Conservation (phyloP, 2,888 invertebrate species). For the Cybosia mesomella region DNA sequence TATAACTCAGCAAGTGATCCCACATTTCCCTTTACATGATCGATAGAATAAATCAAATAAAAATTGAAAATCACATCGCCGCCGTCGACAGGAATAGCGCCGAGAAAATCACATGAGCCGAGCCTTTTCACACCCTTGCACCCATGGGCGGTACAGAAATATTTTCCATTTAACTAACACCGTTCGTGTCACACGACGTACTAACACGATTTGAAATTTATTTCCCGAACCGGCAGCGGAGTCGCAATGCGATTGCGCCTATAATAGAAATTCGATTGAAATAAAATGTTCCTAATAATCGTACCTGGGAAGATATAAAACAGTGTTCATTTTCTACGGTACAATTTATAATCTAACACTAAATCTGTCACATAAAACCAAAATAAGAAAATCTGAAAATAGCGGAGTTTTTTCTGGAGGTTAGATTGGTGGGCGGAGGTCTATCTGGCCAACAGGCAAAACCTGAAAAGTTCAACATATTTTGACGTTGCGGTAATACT, state of each 20-base stretch:
- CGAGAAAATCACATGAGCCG: constrained; percentile 71
- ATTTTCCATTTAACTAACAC: constrained; percentile 79
- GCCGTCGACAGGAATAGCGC: constrained; percentile 46
- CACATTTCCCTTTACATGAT: constrained; percentile 5
- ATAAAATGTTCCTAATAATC: constrained; percentile 51
- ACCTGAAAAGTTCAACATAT: too few relatives aligned
- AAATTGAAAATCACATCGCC: constrained; percentile 46
- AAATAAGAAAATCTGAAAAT: too few relatives aligned
- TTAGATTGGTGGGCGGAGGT: too few relatives aligned
- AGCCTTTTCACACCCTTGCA: constrained; percentile 67
- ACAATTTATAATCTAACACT: background rate
- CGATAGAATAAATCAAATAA: constrained; percentile 40
- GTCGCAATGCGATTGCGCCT: constrained; percentile 54
- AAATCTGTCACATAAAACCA: background rate
- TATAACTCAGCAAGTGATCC: background rate
- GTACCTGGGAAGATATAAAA: constrained; percentile 5
- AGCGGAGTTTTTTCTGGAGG: too few relatives aligned
- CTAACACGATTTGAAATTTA: constrained; percentile 78
- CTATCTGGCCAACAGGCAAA: too few relatives aligned
- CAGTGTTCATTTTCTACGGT: background rate
- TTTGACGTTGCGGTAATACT: too few relatives aligned
- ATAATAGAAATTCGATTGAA: constrained; percentile 33
- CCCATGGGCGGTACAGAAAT: constrained; percentile 76
- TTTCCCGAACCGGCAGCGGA: constrained; percentile 63
- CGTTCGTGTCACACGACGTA: constrained; percentile 66